Percentiles rank a stretch among this genome's conserved stretches.
Evolutionary conservation across 1,140 invertebrate genomes (phyloP).

Genomic region (Zaprionus africanus): DNA sequence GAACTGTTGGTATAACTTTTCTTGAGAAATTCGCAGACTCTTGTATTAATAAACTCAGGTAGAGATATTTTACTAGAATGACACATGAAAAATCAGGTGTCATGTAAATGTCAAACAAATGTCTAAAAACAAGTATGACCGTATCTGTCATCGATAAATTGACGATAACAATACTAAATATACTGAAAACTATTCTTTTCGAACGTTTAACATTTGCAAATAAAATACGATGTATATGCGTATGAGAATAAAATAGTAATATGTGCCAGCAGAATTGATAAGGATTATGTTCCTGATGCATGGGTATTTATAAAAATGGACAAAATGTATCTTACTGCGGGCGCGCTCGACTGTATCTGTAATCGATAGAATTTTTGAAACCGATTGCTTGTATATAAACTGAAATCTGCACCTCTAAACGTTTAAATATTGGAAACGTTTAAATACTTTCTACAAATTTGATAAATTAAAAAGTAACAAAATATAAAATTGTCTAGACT

Average conservation of each 20-base stretch:
- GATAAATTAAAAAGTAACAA: conserved; percentile 1
- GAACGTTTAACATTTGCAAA: not conserved
- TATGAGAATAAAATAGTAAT: not conserved
- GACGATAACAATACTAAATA: not conserved
- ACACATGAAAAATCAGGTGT: not conserved
- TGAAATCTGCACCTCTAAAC: not conserved
- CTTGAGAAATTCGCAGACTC: not conserved
- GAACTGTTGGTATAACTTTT: not conserved
- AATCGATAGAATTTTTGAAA: not conserved
- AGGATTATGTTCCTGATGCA: not conserved
- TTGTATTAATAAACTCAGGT: not conserved
- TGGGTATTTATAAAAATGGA: not conserved
- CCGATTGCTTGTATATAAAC: not conserved
- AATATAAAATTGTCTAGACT: not conserved
- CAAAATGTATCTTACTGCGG: not conserved
- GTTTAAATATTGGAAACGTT: not conserved
- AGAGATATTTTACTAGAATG: not conserved
- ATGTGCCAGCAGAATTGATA: not conserved
- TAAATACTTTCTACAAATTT: not conserved
- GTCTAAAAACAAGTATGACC: not conserved
- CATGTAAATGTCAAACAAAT: not conserved
- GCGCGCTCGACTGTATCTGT: not conserved
- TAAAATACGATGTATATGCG: not conserved
- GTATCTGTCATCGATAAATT: not conserved
- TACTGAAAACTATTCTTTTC: not conserved